A percentile compares a stretch with the other conserved stretches of the same genome.
phyloP scores from a whole-genome alignment of 1,140 invertebrate genomes.

The Anastatus disparis region DNA sequence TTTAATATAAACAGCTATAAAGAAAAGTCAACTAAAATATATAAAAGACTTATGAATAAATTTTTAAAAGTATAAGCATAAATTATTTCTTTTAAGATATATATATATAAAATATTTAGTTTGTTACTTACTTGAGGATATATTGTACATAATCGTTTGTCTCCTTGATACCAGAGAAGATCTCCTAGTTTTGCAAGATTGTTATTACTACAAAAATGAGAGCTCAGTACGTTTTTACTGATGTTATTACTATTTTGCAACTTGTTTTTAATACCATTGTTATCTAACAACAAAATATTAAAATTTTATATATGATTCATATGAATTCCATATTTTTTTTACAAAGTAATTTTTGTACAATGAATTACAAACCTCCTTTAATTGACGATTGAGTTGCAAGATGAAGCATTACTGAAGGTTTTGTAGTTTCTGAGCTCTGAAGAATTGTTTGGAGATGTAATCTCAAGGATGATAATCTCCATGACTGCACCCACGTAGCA shows the following conservation, averaged over 20 bases:
- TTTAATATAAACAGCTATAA: no score
- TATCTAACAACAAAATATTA: constrained; percentile 49
- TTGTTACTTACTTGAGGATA: constrained; percentile 62
- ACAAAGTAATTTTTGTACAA: constrained; percentile 21
- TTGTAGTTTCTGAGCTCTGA: constrained; percentile 43
- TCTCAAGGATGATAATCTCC: constrained; percentile 70
- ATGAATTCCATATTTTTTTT: not conserved
- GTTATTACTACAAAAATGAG: constrained; percentile 67
- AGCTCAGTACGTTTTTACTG: constrained; percentile 59
- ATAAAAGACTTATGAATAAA: no score
- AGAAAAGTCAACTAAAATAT: no score
- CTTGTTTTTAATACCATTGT: constrained; percentile 44
- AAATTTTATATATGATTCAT: constrained; percentile 15
- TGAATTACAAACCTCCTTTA: constrained; percentile 59
- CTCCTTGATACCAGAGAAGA: constrained; percentile 67
- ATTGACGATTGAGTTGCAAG: constrained; percentile 56
- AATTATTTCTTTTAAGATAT: no score
- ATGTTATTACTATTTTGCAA: constrained; percentile 39
- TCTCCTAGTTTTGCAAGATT: constrained; percentile 67
- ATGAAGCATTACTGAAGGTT: constrained; percentile 60
- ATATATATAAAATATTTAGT: not conserved
- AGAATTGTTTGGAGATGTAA: constrained; percentile 51
- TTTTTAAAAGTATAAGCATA: no score
- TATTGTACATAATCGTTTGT: constrained; percentile 67
- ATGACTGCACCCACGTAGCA: constrained; percentile 75